A percentile compares a stretch with the other conserved stretches of the same genome.
phyloP scores from a whole-genome alignment of 1,140 invertebrate genomes.

The Neodiprion virginianus region DNA sequence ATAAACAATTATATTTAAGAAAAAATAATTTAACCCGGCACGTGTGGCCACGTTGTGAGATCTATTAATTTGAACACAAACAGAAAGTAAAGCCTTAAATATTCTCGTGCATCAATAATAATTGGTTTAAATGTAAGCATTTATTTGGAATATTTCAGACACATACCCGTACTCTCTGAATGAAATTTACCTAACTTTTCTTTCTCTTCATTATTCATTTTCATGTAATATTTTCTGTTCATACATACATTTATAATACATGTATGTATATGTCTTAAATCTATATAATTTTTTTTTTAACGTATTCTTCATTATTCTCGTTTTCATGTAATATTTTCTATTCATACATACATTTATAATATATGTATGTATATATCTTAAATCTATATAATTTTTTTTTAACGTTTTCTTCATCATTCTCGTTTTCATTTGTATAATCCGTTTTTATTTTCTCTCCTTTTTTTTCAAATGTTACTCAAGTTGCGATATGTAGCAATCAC shows the following conservation, averaged over 20 bases:
- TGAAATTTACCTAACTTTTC: neutral
- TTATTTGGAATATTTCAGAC: neutral
- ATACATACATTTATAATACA: too few species aligned
- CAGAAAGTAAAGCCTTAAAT: neutral
- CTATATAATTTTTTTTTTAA: too few species aligned
- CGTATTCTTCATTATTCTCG: neutral
- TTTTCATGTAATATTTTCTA: neutral
- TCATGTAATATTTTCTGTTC: neutral
- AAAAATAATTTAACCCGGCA: neutral
- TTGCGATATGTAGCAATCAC: constrained; percentile 48
- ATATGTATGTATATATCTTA: too few species aligned
- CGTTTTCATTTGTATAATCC: neutral
- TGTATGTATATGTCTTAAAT: too few species aligned
- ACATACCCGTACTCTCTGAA: neutral
- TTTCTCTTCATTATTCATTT: constrained; percentile 9
- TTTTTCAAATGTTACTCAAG: neutral
- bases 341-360: neutral
- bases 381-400: too few species aligned
- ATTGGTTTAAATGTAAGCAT: too few species aligned
- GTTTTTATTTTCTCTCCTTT: neutral
- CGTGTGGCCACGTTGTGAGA: neutral
- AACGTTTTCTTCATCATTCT: neutral
- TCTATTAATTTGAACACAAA: constrained; percentile 4
- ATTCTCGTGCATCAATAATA: neutral
- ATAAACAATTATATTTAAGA: constrained; percentile 24